Conservation (phyloP, 2,113 vertebrate species). For the Leptobrachium leishanense region DNA sequence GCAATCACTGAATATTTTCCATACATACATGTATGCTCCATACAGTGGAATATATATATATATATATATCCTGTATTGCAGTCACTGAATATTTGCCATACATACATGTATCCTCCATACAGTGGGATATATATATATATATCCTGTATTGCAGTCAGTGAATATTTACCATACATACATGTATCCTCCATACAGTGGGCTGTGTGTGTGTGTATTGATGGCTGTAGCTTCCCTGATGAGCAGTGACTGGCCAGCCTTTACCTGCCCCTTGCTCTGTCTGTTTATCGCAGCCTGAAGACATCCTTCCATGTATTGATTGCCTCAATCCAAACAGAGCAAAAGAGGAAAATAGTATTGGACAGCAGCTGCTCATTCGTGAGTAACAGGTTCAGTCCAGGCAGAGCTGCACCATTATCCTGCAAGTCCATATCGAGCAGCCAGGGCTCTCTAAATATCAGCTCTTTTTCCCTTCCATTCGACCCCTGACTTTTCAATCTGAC, state of each 20-base stretch:
- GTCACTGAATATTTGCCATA: too few relatives aligned
- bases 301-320: slow-evolving; percentile 71
- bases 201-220: slow-evolving; percentile 17
- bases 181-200: background rate
- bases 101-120: too few relatives aligned
- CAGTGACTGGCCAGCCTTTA: slow-evolving; percentile 42
- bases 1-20: too few relatives aligned
- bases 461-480: slow-evolving; percentile 56
- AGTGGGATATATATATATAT: too few relatives aligned
- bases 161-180: background rate
- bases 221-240: slow-evolving; percentile 9
- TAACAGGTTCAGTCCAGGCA: slow-evolving; percentile 73
- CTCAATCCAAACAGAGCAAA: slow-evolving; percentile 58
- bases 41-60: too few relatives aligned
- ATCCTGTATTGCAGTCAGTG: too few relatives aligned
- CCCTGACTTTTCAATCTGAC: slow-evolving; percentile 59
- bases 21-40: too few relatives aligned
- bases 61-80: too few relatives aligned
- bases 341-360: slow-evolving; percentile 76
- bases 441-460: slow-evolving; percentile 69
- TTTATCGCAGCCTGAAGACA: slow-evolving; percentile 58
- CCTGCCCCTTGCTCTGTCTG: slow-evolving; percentile 48
- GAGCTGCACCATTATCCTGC: slow-evolving; percentile 70
- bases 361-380: slow-evolving; percentile 76
- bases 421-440: slow-evolving; percentile 69